These are phyloP conservation scores for Pelecanus crispus DNA, from an alignment of 2,113 vertebrate species.

Conservation along the genomic window DNA sequence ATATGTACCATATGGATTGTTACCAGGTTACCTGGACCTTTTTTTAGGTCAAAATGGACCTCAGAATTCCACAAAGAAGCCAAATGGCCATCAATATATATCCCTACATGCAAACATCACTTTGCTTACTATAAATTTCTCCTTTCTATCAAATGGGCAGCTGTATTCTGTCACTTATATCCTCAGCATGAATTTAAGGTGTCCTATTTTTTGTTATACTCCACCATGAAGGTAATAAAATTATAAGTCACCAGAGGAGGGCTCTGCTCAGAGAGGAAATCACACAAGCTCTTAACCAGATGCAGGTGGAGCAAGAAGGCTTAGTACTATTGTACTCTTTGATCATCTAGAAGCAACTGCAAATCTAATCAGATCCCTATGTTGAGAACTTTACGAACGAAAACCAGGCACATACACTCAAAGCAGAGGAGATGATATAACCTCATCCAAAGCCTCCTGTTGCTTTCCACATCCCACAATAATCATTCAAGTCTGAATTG, in stretches of 20 bases:
- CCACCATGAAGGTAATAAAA: not conserved
- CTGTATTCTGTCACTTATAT: not conserved
- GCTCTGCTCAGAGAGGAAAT: slow-evolving; percentile 27
- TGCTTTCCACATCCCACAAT: slow-evolving; percentile 36
- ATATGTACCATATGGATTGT: not conserved
- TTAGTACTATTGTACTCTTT: slow-evolving; percentile 22
- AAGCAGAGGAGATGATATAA: slow-evolving; percentile 35
- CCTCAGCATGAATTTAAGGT: not conserved
- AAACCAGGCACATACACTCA: slow-evolving; percentile 26
- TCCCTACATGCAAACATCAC: not conserved
- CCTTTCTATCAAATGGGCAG: not conserved
- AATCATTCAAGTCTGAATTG: slow-evolving; percentile 39
- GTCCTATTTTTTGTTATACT: not conserved
- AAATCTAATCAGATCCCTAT: slow-evolving; percentile 54
- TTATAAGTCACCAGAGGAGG: not conserved
- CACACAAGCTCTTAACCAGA: slow-evolving; percentile 27
- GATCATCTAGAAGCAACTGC: slow-evolving; percentile 52
- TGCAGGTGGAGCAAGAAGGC: slow-evolving; percentile 26
- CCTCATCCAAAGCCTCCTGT: slow-evolving; percentile 46
- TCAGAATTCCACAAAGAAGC: not conserved
- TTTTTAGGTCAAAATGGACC: not conserved
- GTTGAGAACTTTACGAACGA: slow-evolving; percentile 7
- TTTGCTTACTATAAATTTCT: not conserved
- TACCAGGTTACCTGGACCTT: not conserved
- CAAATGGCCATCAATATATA: not conserved